Evolutionary conservation across 1,140 invertebrate genomes (phyloP), one percentile per base, ranked within the genome.

Genomic region (Magallana gigas): DNA sequence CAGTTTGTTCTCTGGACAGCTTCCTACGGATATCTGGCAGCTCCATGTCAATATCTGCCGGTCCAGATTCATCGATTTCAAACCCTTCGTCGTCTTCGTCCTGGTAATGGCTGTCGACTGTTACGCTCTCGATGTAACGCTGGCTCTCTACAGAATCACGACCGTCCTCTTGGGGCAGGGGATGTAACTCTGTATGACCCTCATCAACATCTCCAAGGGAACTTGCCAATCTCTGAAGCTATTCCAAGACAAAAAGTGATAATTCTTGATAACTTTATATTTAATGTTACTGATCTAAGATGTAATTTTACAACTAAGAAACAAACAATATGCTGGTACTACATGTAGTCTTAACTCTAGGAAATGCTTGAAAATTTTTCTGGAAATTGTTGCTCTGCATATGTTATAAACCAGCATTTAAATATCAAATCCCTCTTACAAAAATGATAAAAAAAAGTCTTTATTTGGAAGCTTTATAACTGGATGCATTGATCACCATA

Each of bases 91-190:
- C 80, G 9, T 84, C 85, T n/a, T 71, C 59, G 23, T 84, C 83
- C 29, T 84, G 64, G 29, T 58, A 71, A 8, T 83, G 80, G 62
- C 88, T 89, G 29, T 85, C 82, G 68, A 62, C 80, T 8, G 85
- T 87, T 9, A 89, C 62, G 23, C 88, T 89, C 62, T 89, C 88
- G 14, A 89, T 87, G 36, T 89, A 89, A 9, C 83, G 82, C n/a
- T 81, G 85, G 87, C 85, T 89, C 29, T 85, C 85, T 60, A 83
- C 29, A 1, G 85, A 87, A 18, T 84, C 88, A 8, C 60, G 56
- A 11, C 71, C 80, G n/a, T 87, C 85, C 48, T 76, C 64, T 36
- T 58, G 88, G 57, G 4, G 18, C 57, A n/a, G 83, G 83, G n/a
- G 71, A 71, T 8, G 87, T 57, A 84, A 60, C n/a, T 29, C 16